phyloP scores from a whole-genome alignment of 2,797 vertebrate species.

The Chelonia mydas region DNA sequence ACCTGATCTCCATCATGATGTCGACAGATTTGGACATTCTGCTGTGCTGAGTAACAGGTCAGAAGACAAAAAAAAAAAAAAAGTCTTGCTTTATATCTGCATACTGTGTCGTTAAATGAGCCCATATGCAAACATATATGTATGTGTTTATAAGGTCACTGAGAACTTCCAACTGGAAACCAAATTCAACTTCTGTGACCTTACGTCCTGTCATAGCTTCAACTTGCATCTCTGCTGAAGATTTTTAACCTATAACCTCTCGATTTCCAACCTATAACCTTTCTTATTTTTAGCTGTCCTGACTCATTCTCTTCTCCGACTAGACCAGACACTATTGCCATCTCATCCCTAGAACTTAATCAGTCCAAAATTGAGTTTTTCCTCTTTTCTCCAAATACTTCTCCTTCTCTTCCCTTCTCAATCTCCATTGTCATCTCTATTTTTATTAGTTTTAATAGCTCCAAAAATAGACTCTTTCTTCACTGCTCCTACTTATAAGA shows the following conservation, averaged over 20 bases:
- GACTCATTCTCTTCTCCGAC: not conserved
- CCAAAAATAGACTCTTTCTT: not conserved
- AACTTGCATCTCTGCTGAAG: not conserved
- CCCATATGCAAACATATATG: fast-evolving
- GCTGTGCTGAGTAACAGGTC: conserved; percentile 91
- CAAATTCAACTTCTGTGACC: not conserved
- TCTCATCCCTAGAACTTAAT: not conserved
- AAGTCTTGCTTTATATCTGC: fast-evolving
- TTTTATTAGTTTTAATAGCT: not conserved
- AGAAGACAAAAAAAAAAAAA: conserved; percentile 21
- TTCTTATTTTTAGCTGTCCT: not conserved
- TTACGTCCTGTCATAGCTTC: not conserved
- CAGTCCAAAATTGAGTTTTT: not conserved
- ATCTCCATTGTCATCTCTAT: not conserved
- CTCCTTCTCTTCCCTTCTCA: not conserved
- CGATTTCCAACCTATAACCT: not conserved
- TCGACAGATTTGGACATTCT: conserved; percentile 96
- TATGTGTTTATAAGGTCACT: not conserved
- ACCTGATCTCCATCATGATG: conserved; percentile 89
- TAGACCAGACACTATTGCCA: not conserved
- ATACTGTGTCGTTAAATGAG: fast-evolving
- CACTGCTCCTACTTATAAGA: not conserved
- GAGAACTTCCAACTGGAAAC: not conserved
- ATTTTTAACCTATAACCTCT: not conserved
- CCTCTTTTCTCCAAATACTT: not conserved